A percentile compares a stretch with the other conserved stretches of the same genome.
These are phyloP conservation scores for Campylomormyrus numenius DNA, from an alignment of 2,113 vertebrate genomes.

Conservation along the genomic window DNA sequence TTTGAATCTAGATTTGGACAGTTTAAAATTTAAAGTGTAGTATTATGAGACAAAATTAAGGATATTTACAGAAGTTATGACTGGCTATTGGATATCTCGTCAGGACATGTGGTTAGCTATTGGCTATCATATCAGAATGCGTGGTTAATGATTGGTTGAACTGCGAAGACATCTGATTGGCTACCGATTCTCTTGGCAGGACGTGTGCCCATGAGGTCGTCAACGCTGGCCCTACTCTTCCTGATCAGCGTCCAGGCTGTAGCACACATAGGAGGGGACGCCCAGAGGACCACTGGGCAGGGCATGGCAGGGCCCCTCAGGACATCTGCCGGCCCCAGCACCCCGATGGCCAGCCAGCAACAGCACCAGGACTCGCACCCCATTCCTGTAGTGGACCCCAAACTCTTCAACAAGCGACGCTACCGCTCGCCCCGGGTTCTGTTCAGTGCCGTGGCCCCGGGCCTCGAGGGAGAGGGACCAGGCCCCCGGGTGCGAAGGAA, in stretches of 20 bases:
- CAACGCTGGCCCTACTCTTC: constrained; percentile 90
- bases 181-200: constrained; percentile 37
- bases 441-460: constrained; percentile 78
- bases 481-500: constrained; percentile 69
- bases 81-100: background rate
- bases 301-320: constrained; percentile 39
- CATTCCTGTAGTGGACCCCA: constrained; percentile 81
- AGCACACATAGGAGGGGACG: constrained; percentile 78
- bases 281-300: constrained; percentile 59
- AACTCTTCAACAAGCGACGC: constrained; percentile 74
- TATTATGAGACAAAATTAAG: background rate
- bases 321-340: constrained; percentile 45
- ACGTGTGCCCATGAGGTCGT: constrained; percentile 91
- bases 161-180: background rate
- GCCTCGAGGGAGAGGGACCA: constrained; percentile 54
- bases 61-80: background rate
- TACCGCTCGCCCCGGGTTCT: constrained; percentile 82
- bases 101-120: background rate
- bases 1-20: background rate
- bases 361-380: constrained; percentile 33
- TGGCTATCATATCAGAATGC: background rate
- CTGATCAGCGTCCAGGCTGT: constrained; percentile 90
- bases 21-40: background rate
- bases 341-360: constrained; percentile 30
- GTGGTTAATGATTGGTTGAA: background rate